A percentile compares a stretch with the other conserved stretches of the same genome.
These are phyloP conservation scores for Pollenia angustigena DNA, from an alignment of 2,888 invertebrate species.

Conservation along the genomic window DNA sequence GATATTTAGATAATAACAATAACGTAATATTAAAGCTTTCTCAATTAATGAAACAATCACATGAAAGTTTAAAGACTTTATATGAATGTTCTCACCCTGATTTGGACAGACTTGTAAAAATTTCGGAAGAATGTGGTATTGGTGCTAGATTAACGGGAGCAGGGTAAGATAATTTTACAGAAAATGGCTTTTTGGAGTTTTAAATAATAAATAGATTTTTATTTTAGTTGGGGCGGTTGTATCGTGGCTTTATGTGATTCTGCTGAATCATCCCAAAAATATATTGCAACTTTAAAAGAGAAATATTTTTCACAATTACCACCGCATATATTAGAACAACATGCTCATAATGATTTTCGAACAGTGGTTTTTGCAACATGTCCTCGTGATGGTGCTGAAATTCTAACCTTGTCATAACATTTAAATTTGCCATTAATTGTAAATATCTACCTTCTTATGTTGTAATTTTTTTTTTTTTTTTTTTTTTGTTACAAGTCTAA, in stretches of 20 bases:
- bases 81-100: constrained; percentile 97
- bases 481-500: neutral
- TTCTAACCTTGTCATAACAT: constrained; percentile 68
- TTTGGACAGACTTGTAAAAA: constrained; percentile 91
- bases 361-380: constrained; percentile 89
- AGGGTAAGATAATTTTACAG: constrained; percentile 85
- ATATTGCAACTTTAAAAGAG: constrained; percentile 88
- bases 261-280: constrained; percentile 87
- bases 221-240: constrained; percentile 96
- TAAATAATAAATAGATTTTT: neutral
- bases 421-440: constrained; percentile 37
- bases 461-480: neutral
- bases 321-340: constrained; percentile 81
- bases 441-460: neutral
- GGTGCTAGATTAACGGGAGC: constrained; percentile 98
- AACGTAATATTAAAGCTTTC: constrained; percentile 86
- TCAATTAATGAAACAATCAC: constrained; percentile 94
- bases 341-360: constrained; percentile 85
- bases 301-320: constrained; percentile 88
- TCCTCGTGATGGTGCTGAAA: constrained; percentile 83
- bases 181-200: neutral
- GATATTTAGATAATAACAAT: constrained; percentile 12
- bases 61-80: constrained; percentile 91
- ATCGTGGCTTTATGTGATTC: constrained; percentile 89
- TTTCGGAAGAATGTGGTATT: constrained; percentile 88